Evolutionary conservation across 1,140 invertebrate genomes (phyloP).

Genomic region (Drosophila kanapiae): DNA sequence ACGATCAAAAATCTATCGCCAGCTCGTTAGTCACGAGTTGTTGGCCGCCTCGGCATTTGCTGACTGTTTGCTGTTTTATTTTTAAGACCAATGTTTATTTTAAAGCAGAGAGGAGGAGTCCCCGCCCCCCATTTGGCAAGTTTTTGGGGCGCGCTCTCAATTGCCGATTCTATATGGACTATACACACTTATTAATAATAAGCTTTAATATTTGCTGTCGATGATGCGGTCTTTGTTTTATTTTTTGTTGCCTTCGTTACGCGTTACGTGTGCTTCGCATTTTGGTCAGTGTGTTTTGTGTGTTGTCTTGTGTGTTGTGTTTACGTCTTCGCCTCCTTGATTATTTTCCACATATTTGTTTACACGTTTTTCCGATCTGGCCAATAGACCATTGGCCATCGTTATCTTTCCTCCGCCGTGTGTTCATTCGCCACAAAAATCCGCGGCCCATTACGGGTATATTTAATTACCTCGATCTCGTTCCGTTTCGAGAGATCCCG

Average conservation of each 20-base stretch:
- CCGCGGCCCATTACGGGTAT: slow-evolving; percentile 58
- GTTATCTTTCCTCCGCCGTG: slow-evolving; percentile 16
- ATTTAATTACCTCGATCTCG: slow-evolving; percentile 65
- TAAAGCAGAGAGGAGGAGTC: slow-evolving; percentile 44
- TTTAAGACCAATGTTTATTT: slow-evolving; percentile 69
- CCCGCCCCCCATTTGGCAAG: slow-evolving; percentile 5
- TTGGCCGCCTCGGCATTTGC: slow-evolving; percentile 45
- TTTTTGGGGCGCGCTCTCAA: slow-evolving; percentile 13
- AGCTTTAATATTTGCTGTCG: slow-evolving; percentile 64
- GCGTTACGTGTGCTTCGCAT: slow-evolving; percentile 39
- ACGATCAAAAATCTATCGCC: slow-evolving; percentile 49
- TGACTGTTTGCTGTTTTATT: slow-evolving; percentile 39
- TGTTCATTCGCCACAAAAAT: slow-evolving; percentile 60
- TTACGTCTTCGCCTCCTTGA: slow-evolving; percentile 53
- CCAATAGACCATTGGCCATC: slow-evolving; percentile 43
- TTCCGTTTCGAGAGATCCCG: slow-evolving; percentile 13
- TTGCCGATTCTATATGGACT: slow-evolving; percentile 54
- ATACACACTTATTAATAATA: slow-evolving; percentile 77
- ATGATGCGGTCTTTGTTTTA: slow-evolving; percentile 30
- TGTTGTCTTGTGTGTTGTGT: slow-evolving; percentile 24
- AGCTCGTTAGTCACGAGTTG: slow-evolving; percentile 73
- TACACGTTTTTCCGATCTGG: slow-evolving; percentile 43
- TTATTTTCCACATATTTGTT: slow-evolving; percentile 45
- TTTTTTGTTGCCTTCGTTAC: slow-evolving; percentile 29
- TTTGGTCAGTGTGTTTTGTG: slow-evolving; percentile 25